Evolutionary conservation across 1,140 invertebrate species (phyloP), one percentile per base, ranked within the genome.

Genomic region (Drosophila varians): DNA sequence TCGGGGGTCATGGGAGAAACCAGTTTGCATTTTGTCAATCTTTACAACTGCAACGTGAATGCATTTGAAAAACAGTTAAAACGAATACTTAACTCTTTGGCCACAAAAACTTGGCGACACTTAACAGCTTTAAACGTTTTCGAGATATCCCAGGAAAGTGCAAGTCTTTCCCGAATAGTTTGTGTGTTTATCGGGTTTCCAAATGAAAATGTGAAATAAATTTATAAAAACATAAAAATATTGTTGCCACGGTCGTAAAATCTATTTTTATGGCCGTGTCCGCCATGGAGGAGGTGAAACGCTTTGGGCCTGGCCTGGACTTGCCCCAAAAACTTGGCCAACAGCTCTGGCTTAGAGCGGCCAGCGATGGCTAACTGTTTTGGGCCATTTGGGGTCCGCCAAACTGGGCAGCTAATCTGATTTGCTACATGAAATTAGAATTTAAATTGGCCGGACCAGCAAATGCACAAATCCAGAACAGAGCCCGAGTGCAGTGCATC

Each of bases 351-450:
- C 25, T 52, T 47, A 69, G 47, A 60, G 65, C 68, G 23, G 48
- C 2, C 2, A 23, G n/a, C 25, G 4, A 47, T 21, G 48, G 69
- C 42, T 83, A 82, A 82, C 78, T 84, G 79, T 84, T 11, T 72
- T 56, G 62, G 58, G 56, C 58, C 64, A 83, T 58, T 64, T 71
- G 64, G 57, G 40, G 26, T 34, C 28, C 18, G 65, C 31, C 57
- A 45, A 31, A 51, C 56, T 40, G 57, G 51, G 58, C 55, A 77
- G 76, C 78, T 84, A 83, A 83, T 83, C 79, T 86, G 79, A 83
- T 83, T 83, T 83, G 79, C 69, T 72, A 71, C 79, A 79, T 86
- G 79, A 65, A 83, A 83, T 83, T 83, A 83, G 79, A 83, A 83
- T 83, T 83, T 86, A 83, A 83, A 83, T 83, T 83, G 79, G 45